Evolutionary conservation across 2,113 vertebrate genomes (phyloP), one percentile per base, ranked within the genome.

Genomic region (Chroicocephalus ridibundus): DNA sequence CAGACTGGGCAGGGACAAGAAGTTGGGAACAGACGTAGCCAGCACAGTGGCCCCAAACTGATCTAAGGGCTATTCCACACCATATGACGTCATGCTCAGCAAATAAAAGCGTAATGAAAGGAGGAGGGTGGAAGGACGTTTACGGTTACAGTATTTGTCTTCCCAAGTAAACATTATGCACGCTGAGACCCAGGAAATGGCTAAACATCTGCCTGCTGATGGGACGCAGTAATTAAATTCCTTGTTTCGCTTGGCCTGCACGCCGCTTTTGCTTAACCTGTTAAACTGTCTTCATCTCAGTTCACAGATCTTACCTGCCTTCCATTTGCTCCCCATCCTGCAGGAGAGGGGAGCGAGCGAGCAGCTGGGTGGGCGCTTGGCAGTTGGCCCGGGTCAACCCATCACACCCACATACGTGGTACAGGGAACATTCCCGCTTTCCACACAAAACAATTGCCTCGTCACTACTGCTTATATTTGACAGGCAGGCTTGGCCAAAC

Each of bases 341-440:
- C 52, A 71, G 52, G 52, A 82, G 6, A 52, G 19, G 15, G 34
- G 22, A 74, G 61, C 0, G 0, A 82, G 42, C 2, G 7, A 82
- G 34, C 24, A 9, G 34, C 29, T 36, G 34, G 10, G 81, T 4
- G 21, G 40, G 6, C 15, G 13, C 61, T 8, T 42, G 17, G 31
- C 31, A 49, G 31, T 3, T 72, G 55, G 25, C 14, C 22, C 36
- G 15, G 10, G 22, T 55, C 60, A 79, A 36, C 20, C 29, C 55
- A 13, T 19, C 44, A 13, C 29, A 12, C 22, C 38, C n/a, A 44
- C 16, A 8, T 1, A 22, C 0, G 0, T 2, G 17, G 0, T 2
- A 12, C 4, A 4, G 26, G 54, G 36, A 82, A 68, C 3, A 32
- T 5, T 77, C 52, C n/a, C 51, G 24, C 52, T 68, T 26, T 7